Conservation (phyloP, 2,888 invertebrate genomes). For the Lasioglossum malachurum region DNA sequence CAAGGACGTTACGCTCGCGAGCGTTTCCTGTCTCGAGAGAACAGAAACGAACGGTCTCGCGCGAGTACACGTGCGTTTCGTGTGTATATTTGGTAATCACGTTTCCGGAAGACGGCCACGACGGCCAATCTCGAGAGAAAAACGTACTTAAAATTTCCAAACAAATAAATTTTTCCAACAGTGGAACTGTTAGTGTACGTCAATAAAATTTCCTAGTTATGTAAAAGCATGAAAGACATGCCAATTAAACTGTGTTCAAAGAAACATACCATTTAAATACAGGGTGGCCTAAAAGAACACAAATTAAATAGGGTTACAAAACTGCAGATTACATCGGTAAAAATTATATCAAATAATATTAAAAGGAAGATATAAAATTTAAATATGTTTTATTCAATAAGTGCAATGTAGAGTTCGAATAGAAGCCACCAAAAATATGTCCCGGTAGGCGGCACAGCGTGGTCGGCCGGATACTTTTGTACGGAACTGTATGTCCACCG, state of each 20-base stretch:
- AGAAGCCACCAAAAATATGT: not conserved
- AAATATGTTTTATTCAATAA: not conserved
- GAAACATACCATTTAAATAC: not conserved
- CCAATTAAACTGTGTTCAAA: no score
- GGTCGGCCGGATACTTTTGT: not conserved
- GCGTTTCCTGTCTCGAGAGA: constrained; percentile 4
- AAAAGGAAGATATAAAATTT: not conserved
- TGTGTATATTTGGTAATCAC: constrained; percentile 15
- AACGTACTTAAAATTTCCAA: not conserved
- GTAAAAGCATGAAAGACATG: no score
- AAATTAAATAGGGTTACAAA: not conserved
- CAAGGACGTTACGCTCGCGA: constrained; percentile 44
- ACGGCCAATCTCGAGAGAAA: not conserved
- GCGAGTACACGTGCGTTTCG: not conserved
- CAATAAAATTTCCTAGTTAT: no score
- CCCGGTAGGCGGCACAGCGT: not conserved
- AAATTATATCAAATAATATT: no score
- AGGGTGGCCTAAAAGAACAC: not conserved
- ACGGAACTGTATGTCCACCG: not conserved
- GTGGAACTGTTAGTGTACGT: not conserved
- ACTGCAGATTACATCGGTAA: not conserved
- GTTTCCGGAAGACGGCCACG: constrained; percentile 41
- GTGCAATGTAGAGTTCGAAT: not conserved
- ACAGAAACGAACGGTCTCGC: constrained; percentile 29
- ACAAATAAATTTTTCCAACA: not conserved